These are phyloP conservation scores for Battus philenor DNA, from an alignment of 1,140 invertebrate genomes.

Conservation along the genomic window DNA sequence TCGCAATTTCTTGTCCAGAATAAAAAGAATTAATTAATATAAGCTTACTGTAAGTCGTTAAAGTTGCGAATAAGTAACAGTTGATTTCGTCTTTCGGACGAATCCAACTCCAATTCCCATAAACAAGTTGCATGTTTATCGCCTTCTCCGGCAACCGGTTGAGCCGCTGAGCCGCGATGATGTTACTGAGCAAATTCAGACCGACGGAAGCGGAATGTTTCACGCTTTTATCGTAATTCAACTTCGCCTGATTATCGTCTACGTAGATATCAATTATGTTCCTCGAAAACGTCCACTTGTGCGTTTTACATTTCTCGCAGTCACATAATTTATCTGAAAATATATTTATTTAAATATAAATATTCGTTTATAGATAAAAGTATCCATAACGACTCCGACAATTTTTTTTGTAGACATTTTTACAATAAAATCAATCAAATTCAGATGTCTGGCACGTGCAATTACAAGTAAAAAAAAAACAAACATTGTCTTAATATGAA, in stretches of 20 bases:
- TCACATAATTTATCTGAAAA: conserved; percentile 3
- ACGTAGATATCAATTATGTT: conserved; percentile 20
- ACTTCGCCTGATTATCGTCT: conserved; percentile 2
- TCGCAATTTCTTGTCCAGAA: no score
- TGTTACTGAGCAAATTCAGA: conserved; percentile 77
- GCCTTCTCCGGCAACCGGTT: conserved; percentile 50
- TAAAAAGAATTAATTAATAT: no score
- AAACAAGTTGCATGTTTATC: conserved; percentile 65
- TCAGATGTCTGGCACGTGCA: no score
- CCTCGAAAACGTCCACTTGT: neutral
- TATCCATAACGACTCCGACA: no score
- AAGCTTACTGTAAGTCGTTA: conserved; percentile 21
- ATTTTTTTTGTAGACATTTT: no score
- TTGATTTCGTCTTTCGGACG: conserved; percentile 12
- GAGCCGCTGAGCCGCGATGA: conserved; percentile 63
- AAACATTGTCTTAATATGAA: no score
- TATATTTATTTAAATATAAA: no score
- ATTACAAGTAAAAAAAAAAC: no score
- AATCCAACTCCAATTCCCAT: neutral
- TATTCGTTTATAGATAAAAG: no score
- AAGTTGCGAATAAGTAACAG: conserved; percentile 10
- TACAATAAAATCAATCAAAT: no score
- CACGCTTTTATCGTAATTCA: conserved; percentile 67
- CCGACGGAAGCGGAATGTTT: conserved; percentile 78
- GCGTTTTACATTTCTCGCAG: neutral